These are phyloP conservation scores for Neocrepidodera transversa DNA, from an alignment of 2,888 invertebrate species.

Conservation along the genomic window DNA sequence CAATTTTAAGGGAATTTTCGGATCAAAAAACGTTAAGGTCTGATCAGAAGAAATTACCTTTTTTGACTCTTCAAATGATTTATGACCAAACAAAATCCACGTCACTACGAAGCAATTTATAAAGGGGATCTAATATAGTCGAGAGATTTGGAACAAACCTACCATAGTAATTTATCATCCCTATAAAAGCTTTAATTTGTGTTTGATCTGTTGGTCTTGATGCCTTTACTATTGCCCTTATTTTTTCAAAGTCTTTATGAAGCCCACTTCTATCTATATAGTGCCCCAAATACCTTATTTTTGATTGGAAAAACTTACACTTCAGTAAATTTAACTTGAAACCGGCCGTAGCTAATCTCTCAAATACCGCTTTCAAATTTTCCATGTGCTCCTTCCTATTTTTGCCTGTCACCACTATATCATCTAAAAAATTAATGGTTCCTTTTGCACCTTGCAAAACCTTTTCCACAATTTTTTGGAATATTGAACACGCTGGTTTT, in stretches of 20 bases:
- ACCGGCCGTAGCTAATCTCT: no score
- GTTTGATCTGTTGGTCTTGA: constrained; percentile 8
- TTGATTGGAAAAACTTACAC: constrained; percentile 16
- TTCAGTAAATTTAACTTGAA: constrained; percentile 21
- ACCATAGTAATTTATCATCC: constrained; percentile 54
- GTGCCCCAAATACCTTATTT: constrained; percentile 27
- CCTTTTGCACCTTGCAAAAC: background rate
- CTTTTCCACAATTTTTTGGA: constrained; percentile 1
- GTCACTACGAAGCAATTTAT: constrained; percentile 30
- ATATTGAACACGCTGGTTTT: no score
- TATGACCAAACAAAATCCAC: constrained; percentile 43
- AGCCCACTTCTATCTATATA: background rate
- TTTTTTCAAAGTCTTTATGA: constrained; percentile 4
- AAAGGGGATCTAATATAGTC: constrained; percentile 46
- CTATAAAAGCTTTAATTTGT: constrained; percentile 47
- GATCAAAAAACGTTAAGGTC: constrained; percentile 18
- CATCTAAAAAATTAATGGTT: constrained; percentile 23
- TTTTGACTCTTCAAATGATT: constrained; percentile 10
- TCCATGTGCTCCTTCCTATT: constrained; percentile 15
- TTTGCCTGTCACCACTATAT: constrained; percentile 23
- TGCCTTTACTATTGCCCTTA: constrained; percentile 4
- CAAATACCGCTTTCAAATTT: constrained; percentile 20
- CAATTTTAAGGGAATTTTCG: constrained; percentile 19
- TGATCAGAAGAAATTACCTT: constrained; percentile 12
- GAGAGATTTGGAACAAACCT: constrained; percentile 35